Conservation (phyloP, 2,113 vertebrate species). For the Brevimyrus niger region DNA sequence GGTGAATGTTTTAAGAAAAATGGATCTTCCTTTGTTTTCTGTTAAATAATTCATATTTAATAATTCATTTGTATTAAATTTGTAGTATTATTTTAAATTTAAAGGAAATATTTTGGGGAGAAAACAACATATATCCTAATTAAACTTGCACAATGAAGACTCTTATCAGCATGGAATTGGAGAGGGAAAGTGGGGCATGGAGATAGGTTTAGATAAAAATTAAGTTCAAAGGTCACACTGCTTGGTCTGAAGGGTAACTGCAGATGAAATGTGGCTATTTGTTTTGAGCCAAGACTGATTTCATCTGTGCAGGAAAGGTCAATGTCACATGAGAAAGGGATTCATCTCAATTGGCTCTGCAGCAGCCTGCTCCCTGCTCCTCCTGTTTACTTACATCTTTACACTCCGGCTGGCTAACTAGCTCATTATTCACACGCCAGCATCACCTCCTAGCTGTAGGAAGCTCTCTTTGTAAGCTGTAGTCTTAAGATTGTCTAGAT, state of each 20-base stretch:
- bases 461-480: slow-evolving; percentile 18
- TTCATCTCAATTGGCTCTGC: slow-evolving; percentile 45
- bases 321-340: slow-evolving; percentile 73
- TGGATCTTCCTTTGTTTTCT: not conserved
- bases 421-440: slow-evolving; percentile 38
- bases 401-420: slow-evolving; percentile 31
- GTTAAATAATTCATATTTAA: not conserved
- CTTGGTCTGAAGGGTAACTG: slow-evolving; percentile 69
- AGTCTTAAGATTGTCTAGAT: slow-evolving; percentile 13
- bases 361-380: slow-evolving; percentile 29
- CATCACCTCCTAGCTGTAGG: slow-evolving; percentile 17
- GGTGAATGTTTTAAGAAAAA: not conserved
- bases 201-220: slow-evolving; percentile 80
- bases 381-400: slow-evolving; percentile 38
- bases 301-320: slow-evolving; percentile 80
- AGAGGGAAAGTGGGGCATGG: slow-evolving; percentile 58
- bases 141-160: not conserved
- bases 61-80: not conserved
- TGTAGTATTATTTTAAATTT: not conserved
- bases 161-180: not conserved
- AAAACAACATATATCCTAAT: not conserved
- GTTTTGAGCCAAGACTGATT: slow-evolving; percentile 82
- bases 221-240: slow-evolving; percentile 74
- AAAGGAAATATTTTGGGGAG: not conserved
- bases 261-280: slow-evolving; percentile 86